phyloP scores from a whole-genome alignment of 1,140 invertebrate species.

The Dinothrombium tinctorium region DNA sequence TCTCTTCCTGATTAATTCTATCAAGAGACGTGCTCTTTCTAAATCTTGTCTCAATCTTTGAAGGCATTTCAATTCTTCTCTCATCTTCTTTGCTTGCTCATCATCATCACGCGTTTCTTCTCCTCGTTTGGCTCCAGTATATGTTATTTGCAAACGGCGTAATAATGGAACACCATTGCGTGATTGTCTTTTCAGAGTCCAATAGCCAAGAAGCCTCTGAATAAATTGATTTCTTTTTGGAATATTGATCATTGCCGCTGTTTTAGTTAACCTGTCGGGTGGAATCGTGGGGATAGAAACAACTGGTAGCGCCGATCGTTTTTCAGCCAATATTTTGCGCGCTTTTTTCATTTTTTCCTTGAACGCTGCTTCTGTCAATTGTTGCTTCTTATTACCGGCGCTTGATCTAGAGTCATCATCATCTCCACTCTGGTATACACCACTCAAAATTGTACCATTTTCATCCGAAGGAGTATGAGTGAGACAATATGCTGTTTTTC shows the following conservation, averaged over 20 bases:
- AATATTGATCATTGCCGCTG: conserved; percentile 40
- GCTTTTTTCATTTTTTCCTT: conserved; percentile 48
- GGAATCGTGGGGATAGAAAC: conserved; percentile 85
- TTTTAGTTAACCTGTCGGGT: conserved; percentile 58
- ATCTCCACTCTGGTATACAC: conserved; percentile 8
- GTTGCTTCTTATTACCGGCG: neutral
- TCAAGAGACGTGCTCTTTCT: conserved; percentile 68
- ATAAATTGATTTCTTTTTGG: conserved; percentile 62
- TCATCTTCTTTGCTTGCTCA: conserved; percentile 24
- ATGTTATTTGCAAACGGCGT: conserved; percentile 46
- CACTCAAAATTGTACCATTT: conserved; percentile 2
- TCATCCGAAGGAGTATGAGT: conserved; percentile 63
- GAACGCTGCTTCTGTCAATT: neutral
- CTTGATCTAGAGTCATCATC: conserved; percentile 6
- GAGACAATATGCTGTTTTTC: conserved; percentile 89
- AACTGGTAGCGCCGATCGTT: conserved; percentile 62
- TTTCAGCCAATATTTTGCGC: conserved; percentile 49
- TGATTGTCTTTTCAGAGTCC: conserved; percentile 84
- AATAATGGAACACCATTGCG: conserved; percentile 85
- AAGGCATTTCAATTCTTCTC: conserved; percentile 77
- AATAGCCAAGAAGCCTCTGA: conserved; percentile 57
- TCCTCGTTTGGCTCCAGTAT: conserved; percentile 12
- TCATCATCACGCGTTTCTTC: conserved; percentile 9
- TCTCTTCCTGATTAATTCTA: conserved; percentile 78
- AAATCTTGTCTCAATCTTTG: conserved; percentile 79